Percentiles rank a stretch among this genome's conserved stretches.
These are phyloP conservation scores for Sprattus sprattus DNA, from an alignment of 2,113 vertebrate genomes.

Conservation along the genomic window DNA sequence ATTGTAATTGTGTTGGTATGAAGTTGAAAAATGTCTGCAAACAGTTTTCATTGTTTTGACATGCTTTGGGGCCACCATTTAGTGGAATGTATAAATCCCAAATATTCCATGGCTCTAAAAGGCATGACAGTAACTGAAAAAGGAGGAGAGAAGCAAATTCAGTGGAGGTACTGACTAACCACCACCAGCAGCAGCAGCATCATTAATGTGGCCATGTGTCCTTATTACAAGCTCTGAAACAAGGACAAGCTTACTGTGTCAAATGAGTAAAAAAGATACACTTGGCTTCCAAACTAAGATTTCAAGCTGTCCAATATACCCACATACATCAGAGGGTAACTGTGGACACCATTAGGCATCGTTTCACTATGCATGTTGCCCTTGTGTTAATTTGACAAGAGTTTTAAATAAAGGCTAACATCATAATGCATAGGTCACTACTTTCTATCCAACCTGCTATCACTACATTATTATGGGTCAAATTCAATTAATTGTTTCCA, in stretches of 20 bases:
- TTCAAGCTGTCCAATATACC: background rate
- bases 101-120: background rate
- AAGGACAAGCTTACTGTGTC: background rate
- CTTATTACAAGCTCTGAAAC: background rate
- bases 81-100: background rate
- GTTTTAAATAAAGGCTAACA: background rate
- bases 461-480: background rate
- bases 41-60: background rate
- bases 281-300: background rate
- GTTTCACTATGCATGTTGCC: background rate
- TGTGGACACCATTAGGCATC: background rate
- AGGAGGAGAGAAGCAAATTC: background rate
- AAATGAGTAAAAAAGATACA: background rate
- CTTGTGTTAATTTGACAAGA: background rate
- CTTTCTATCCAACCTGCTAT: background rate
- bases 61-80: background rate
- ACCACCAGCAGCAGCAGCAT: background rate
- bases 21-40: background rate
- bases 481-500: background rate
- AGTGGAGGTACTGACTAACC: background rate
- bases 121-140: background rate
- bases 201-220: background rate
- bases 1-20: too few species aligned
- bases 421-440: background rate
- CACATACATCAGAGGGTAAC: background rate